A percentile compares a stretch with the other conserved stretches of the same genome.
These are phyloP conservation scores for Dicrurus megarhynchus DNA, from an alignment of 2,113 vertebrate species.

Conservation along the genomic window DNA sequence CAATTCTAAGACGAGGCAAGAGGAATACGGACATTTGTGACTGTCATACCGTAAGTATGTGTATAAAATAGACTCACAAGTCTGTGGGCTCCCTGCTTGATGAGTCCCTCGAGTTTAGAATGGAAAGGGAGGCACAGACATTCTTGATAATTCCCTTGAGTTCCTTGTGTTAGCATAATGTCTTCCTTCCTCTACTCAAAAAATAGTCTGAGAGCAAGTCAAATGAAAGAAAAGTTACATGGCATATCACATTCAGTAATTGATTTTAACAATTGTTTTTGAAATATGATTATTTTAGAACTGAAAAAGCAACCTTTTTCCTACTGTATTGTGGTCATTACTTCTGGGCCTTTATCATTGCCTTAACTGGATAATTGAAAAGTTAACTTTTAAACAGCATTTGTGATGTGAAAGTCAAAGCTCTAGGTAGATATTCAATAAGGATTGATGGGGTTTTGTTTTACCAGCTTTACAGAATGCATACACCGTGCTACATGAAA, in stretches of 20 bases:
- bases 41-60: neutral
- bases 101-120: neutral
- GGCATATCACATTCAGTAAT: neutral
- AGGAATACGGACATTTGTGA: neutral
- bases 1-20: neutral
- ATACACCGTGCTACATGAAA: neutral
- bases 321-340: neutral
- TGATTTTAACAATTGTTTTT: neutral
- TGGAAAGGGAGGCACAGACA: neutral
- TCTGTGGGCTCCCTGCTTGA: neutral
- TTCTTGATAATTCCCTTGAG: neutral
- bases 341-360: neutral
- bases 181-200: neutral
- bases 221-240: neutral
- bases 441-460: neutral
- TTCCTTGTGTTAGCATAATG: neutral
- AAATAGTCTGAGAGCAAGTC: neutral
- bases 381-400: neutral
- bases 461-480: neutral
- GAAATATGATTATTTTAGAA: neutral
- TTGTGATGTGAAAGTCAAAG: neutral
- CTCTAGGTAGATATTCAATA: neutral
- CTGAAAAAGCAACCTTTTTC: neutral
- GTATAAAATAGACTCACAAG: neutral
- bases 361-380: neutral